Conservation (phyloP, 23 tunicate genomes). For the Clavelina lepadiformis region DNA sequence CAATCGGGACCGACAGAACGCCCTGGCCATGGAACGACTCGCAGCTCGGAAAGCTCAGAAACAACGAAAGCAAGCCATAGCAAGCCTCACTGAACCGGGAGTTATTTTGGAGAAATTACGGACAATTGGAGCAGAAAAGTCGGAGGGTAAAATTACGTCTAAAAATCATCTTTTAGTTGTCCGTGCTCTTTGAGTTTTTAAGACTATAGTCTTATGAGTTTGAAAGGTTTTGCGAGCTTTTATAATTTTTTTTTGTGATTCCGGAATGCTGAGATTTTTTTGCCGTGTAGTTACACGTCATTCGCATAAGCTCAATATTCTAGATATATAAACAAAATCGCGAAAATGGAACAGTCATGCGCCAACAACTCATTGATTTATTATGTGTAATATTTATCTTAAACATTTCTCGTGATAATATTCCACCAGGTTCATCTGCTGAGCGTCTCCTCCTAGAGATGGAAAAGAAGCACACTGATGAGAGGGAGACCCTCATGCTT, state of each 20-base stretch:
- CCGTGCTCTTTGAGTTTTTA: not conserved
- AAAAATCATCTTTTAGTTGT: too few relatives aligned
- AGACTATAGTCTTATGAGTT: not conserved
- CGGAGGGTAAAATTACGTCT: constrained; percentile 33
- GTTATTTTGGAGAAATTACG: constrained; percentile 30
- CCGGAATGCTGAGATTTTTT: too few relatives aligned
- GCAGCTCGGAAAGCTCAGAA: constrained; percentile 47
- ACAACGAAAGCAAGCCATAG: constrained; percentile 51
- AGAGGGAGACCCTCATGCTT: constrained; percentile 33
- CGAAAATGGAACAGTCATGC: too few relatives aligned
- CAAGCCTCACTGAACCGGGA: constrained; percentile 46
- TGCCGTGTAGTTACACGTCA: too few relatives aligned
- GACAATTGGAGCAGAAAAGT: constrained; percentile 26
- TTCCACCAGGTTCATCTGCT: constrained; percentile 72
- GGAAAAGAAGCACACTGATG: constrained; percentile 70
- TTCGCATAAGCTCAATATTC: too few relatives aligned
- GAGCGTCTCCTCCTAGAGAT: constrained; percentile 56
- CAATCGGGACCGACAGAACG: constrained; percentile 33
- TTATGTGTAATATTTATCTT: too few relatives aligned
- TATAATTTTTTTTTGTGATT: too few relatives aligned
- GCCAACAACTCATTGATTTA: too few relatives aligned
- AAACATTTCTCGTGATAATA: too few relatives aligned
- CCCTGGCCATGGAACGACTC: constrained; percentile 63
- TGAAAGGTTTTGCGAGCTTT: too few relatives aligned
- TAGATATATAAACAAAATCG: too few relatives aligned